phyloP scores from a whole-genome alignment of 2,113 vertebrate genomes.

The Peromyscus polionotus region DNA sequence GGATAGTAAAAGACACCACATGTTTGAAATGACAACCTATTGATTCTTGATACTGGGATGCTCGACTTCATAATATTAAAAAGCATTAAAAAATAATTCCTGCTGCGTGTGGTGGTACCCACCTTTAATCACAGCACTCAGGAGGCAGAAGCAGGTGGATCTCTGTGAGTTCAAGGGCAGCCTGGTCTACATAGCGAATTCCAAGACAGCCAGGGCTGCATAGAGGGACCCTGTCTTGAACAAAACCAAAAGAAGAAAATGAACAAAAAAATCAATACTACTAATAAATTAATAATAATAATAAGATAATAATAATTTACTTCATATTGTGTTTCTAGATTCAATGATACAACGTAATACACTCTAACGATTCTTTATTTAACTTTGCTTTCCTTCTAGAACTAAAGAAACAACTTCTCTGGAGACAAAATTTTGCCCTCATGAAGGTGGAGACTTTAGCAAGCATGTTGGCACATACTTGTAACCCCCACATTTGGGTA shows the following conservation, averaged over 20 bases:
- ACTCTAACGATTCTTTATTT: conserved; percentile 27
- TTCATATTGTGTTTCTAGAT: conserved; percentile 17
- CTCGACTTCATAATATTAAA: conserved; percentile 65
- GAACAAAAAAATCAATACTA: not conserved
- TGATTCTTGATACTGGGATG: conserved; percentile 23
- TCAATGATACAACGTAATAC: not conserved
- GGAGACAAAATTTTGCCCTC: not conserved
- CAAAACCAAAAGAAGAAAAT: not conserved
- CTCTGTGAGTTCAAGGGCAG: not conserved
- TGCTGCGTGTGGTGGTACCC: not conserved
- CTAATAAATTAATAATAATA: not conserved
- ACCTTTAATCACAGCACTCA: not conserved
- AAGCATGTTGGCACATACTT: not conserved
- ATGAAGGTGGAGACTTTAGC: not conserved
- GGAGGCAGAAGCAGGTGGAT: not conserved
- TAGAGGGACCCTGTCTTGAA: not conserved
- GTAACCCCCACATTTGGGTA: not conserved
- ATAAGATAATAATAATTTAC: conserved; percentile 30
- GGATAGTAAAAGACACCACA: conserved; percentile 48
- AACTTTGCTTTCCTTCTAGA: not conserved
- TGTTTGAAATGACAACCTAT: conserved; percentile 15
- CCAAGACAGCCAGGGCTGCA: not conserved
- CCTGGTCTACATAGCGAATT: not conserved
- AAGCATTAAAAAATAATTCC: conserved; percentile 32
- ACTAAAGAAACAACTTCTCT: conserved; percentile 43